These are phyloP conservation scores for Pyxicephalus adspersus DNA, from an alignment of 2,113 vertebrate genomes.

Conservation along the genomic window DNA sequence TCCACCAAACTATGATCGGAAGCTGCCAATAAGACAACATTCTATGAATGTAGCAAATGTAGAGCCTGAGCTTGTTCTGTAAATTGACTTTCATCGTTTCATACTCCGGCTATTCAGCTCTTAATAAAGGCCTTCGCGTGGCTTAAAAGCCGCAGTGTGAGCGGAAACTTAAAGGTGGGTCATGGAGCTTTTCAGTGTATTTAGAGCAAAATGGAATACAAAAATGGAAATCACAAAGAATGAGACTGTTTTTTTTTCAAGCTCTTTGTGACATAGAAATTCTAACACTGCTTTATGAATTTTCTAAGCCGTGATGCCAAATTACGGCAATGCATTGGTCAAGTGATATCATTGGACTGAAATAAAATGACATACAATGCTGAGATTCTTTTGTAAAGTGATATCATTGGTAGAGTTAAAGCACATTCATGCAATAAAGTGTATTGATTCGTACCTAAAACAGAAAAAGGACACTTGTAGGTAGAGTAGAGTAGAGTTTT, in stretches of 20 bases:
- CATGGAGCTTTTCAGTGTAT: not conserved
- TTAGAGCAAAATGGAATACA: conserved; percentile 3
- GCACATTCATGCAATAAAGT: too few relatives aligned
- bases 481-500: too few relatives aligned
- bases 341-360: not conserved
- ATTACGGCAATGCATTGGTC: not conserved
- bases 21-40: too few relatives aligned
- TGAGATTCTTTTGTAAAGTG: too few relatives aligned
- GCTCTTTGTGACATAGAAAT: conserved; percentile 1
- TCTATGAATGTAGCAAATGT: not conserved
- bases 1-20: too few relatives aligned
- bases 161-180: not conserved
- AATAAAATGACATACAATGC: too few relatives aligned
- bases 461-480: too few relatives aligned
- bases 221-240: not conserved
- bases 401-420: too few relatives aligned
- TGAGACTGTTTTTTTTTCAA: not conserved
- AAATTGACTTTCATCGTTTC: not conserved
- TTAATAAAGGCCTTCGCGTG: not conserved
- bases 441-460: too few relatives aligned
- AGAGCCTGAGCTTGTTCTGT: not conserved
- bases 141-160: not conserved
- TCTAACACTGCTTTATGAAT: not conserved
- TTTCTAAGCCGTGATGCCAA: not conserved
- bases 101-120: not conserved